These are phyloP conservation scores for Synanthedon tipuliformis DNA, from an alignment of 2,888 invertebrate genomes.

Conservation along the genomic window DNA sequence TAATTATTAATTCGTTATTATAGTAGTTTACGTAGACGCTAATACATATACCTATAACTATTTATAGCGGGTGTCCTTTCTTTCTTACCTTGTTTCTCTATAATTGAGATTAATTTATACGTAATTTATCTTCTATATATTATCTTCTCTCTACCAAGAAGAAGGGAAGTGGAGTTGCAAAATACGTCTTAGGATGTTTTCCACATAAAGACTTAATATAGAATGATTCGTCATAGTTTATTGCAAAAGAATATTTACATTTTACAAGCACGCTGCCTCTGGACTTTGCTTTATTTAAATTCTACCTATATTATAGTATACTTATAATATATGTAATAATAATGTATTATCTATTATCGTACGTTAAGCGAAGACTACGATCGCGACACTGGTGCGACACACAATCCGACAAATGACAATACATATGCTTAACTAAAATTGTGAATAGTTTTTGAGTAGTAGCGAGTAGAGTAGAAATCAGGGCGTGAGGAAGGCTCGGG, in stretches of 20 bases:
- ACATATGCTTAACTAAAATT: conserved; percentile 46
- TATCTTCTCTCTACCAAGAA: too few species aligned
- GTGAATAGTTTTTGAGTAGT: conserved; percentile 71
- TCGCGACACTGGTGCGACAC: conserved; percentile 52
- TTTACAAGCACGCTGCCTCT: conserved; percentile 21
- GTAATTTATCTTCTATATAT: too few species aligned
- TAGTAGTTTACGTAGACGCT: too few species aligned
- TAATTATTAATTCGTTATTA: too few species aligned
- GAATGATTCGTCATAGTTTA: too few species aligned
- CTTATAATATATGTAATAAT: not conserved
- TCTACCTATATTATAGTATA: not conserved
- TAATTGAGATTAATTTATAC: too few species aligned
- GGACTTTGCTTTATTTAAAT: conserved; percentile 28
- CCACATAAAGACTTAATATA: too few species aligned
- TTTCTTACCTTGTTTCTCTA: too few species aligned
- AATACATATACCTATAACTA: too few species aligned
- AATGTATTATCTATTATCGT: conserved; percentile 5
- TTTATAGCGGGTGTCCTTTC: too few species aligned
- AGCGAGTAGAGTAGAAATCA: conserved; percentile 46
- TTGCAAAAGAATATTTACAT: not conserved
- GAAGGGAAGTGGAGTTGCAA: too few species aligned
- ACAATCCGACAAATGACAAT: conserved; percentile 38
- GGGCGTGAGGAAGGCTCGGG: conserved; percentile 60
- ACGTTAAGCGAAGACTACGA: not conserved
- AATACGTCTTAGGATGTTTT: too few species aligned